Base-by-base conservation (phyloP, 2,797 vertebrate genomes). In the Botia almorhae region DNA sequence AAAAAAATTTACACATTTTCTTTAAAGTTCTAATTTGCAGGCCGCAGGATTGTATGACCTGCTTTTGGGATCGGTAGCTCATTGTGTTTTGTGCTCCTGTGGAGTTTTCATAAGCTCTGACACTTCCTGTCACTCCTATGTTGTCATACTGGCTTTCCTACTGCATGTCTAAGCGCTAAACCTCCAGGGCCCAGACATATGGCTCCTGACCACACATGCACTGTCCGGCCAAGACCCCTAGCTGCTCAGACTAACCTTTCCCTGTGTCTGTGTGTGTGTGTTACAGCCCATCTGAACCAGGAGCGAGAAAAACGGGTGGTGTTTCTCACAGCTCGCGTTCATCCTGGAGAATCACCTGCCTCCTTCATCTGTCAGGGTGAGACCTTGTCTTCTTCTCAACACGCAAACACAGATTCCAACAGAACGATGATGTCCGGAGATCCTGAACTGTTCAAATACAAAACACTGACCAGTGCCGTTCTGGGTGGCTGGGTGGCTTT, bases 311-410 rank as follows among this genome's bases (percentile, higher is more conserved):
- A 97, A 92, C 98, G 95, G 89, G 93, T 98, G 82, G 94, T 99
- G 63, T 96, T 99, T 87, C 96, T 99, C 81, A 98, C 96, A 0
- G 93, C 96, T 50, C 94, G 97, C 17, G 96, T 99, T 82, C 97
- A 99, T 86, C 97, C 97, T 0, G 98, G 98, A 88, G 97, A 99
- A 92, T 98, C 97, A n/a, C 97, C 97, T 0, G 97, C 98, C 72
- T 99, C 97, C 78, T 98, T 98, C 4, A 91, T 99, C 85, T 99
- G 98, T 91, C 98, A 99, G 94, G 98, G 97, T 98, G 91, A 95
- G 94, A 84, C 83, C 70, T 50, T 61, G 29, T 53, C 55, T 56
- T n/a, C 56, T 76, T 33, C 21, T 68, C 63, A 51, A 83, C 63
- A 77, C 73, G 58, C 76, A 80, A 36, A 33, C 80, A 71, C 58